Evolutionary conservation across 2,113 vertebrate genomes (phyloP).

Genomic region (Morone saxatilis): DNA sequence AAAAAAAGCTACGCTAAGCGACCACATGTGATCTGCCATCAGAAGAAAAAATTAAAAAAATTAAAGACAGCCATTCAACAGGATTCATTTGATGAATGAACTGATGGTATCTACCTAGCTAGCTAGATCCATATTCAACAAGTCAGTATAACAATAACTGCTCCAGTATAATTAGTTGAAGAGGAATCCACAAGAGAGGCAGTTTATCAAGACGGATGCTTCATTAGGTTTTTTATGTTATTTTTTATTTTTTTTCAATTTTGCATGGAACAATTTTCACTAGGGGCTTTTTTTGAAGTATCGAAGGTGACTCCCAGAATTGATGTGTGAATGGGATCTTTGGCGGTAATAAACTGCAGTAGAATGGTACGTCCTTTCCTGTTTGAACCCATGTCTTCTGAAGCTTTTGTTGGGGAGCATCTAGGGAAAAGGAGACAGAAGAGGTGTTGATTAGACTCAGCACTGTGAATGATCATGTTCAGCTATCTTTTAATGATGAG

Average conservation of each 20-base stretch:
- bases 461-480: conserved; percentile 33
- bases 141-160: conserved; percentile 53
- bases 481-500: conserved; percentile 39
- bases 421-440: conserved; percentile 38
- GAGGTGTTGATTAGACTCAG: conserved; percentile 54
- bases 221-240: conserved; percentile 58
- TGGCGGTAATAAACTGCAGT: conserved; percentile 68
- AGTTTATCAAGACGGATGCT: conserved; percentile 61
- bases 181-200: conserved; percentile 46
- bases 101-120: conserved; percentile 15
- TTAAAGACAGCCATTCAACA: neutral
- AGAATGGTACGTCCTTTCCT: conserved; percentile 69
- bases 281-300: conserved; percentile 57
- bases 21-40: conserved; percentile 35
- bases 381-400: conserved; percentile 68
- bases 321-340: conserved; percentile 76
- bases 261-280: conserved; percentile 57
- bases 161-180: conserved; percentile 69
- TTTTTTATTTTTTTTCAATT: conserved; percentile 53
- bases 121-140: conserved; percentile 50
- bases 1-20: conserved; percentile 10
- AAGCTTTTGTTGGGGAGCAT: conserved; percentile 60
- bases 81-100: conserved; percentile 27
- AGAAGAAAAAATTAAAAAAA: conserved; percentile 1
- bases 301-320: conserved; percentile 76